Percentiles rank a stretch among this genome's conserved stretches.
Evolutionary conservation across 2,113 vertebrate genomes (phyloP).

Genomic region (Myotis yumanensis): DNA sequence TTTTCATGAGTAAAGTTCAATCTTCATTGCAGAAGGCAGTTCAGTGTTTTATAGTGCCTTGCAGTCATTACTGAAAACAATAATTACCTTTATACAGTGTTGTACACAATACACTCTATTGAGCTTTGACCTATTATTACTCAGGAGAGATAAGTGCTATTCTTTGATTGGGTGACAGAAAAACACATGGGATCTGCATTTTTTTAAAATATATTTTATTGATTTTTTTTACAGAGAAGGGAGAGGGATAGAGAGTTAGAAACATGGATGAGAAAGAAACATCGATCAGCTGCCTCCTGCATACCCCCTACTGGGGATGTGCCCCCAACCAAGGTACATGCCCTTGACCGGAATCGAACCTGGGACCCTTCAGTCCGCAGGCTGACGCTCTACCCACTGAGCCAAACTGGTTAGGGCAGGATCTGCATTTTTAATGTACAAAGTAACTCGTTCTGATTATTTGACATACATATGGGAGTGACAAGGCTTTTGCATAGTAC

Average conservation of each 20-base stretch:
- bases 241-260: no score
- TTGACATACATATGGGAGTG: not conserved
- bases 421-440: not conserved
- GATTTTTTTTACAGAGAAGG: no score
- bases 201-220: not conserved
- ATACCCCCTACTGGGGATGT: no score
- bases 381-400: no score
- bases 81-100: not conserved
- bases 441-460: constrained; percentile 17
- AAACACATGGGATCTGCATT: not conserved
- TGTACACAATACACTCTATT: not conserved
- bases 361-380: no score
- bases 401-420: no score
- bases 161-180: constrained; percentile 33
- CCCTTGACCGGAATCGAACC: no score
- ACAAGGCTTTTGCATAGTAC: not conserved
- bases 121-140: not conserved
- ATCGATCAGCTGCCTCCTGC: no score
- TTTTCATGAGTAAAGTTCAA: not conserved
- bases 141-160: not conserved
- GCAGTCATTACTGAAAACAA: not conserved
- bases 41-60: not conserved
- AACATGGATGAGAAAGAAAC: no score
- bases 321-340: no score
- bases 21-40: not conserved